Percentiles rank a stretch among this genome's conserved stretches.
Evolutionary conservation across 2,113 vertebrate genomes (phyloP).

Genomic region (Xenotilapia flavipinnis): DNA sequence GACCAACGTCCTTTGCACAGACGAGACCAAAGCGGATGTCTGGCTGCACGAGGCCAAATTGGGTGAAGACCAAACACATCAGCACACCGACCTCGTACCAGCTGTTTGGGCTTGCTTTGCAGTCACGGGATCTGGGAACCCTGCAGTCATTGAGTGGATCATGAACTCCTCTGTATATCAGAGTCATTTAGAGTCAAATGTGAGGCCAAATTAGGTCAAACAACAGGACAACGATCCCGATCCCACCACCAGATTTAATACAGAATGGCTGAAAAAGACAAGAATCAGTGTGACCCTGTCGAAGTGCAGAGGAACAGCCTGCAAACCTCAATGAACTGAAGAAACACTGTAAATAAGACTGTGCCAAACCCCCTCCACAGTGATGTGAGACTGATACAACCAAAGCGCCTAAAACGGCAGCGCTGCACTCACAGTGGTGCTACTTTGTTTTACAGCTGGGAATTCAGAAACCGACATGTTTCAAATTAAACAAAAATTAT

Average conservation of each 20-base stretch:
- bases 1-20: neutral
- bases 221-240: neutral
- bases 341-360: neutral
- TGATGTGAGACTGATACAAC: neutral
- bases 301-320: neutral
- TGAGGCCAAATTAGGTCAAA: neutral
- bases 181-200: neutral
- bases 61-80: neutral
- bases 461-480: neutral
- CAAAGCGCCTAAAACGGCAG: rapidly evolving
- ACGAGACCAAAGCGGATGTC: neutral
- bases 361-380: neutral
- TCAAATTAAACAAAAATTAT: neutral
- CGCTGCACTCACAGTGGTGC: neutral
- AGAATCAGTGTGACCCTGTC: neutral
- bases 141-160: neutral
- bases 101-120: neutral
- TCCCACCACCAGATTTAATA: rapidly evolving
- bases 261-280: neutral
- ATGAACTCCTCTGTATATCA: neutral
- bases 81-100: neutral
- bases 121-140: neutral
- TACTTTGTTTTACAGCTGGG: neutral
- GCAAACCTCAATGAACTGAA: neutral
- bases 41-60: neutral